phyloP scores from a whole-genome alignment of 2,113 vertebrate species.

The Columbina picui region DNA sequence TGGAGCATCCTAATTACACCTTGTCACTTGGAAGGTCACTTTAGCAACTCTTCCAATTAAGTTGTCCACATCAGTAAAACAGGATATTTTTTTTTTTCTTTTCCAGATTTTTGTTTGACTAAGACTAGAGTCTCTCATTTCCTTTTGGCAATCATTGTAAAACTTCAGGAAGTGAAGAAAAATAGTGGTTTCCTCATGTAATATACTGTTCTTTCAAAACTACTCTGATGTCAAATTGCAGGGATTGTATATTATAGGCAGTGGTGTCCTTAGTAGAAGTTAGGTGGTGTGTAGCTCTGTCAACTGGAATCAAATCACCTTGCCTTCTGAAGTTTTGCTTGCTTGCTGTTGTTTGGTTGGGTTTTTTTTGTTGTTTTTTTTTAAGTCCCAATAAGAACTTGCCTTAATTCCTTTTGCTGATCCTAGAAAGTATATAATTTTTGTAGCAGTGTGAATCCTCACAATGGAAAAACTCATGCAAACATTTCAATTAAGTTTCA shows the following conservation, averaged over 20 bases:
- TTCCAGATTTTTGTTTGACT: neutral
- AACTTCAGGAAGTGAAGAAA: neutral
- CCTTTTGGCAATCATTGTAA: neutral
- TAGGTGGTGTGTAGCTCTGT: neutral
- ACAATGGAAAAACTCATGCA: neutral
- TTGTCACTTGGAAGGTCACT: slow-evolving; percentile 18
- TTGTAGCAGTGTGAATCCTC: neutral
- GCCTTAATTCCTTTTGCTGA: neutral
- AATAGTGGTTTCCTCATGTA: neutral
- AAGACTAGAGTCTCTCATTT: neutral
- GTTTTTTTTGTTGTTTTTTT: neutral
- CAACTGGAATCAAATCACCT: neutral
- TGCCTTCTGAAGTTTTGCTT: neutral
- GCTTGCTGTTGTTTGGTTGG: neutral
- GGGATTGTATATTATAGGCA: neutral
- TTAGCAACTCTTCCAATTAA: neutral
- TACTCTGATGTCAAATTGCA: neutral
- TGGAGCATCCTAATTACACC: neutral
- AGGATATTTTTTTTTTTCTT: neutral
- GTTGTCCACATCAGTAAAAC: neutral
- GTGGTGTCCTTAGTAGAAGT: neutral
- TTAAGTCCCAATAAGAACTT: neutral
- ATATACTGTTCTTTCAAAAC: neutral
- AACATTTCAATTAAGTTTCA: neutral
- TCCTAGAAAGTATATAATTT: neutral